Evolutionary conservation across 37 sponge, comb jelly and placozoan species (phyloP), one percentile per base, ranked within the genome.

Genomic region (Tethya wilhelma): DNA sequence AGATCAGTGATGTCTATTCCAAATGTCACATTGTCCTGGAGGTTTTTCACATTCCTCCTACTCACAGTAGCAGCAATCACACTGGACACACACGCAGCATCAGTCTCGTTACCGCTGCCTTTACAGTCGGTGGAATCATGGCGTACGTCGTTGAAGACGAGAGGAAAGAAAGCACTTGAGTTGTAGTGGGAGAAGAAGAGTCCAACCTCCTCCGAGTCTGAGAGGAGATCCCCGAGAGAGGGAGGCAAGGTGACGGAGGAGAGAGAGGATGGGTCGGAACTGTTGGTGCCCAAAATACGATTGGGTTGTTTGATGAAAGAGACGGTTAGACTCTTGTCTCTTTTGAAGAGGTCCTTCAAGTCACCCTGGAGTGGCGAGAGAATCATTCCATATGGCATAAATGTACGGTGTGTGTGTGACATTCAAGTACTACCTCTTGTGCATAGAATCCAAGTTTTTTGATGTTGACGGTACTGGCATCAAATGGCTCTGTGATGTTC

Each of bases 51-150:
- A 26, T 40, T 38, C 33, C 20, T 7, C 17, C 64, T 73, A 36
- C 22, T 23, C 12, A 81, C 40, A 12, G 82, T 36, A 34, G 82
- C 71, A 25, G 73, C 40, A 22, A 81, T 38, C 7, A 81, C 64
- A 11, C 73, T 1, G 0, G 73, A 42, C 22, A 34, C 38, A 8
- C 7, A 3, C 36, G 2, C 66, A 37, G 5, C 6, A 2, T 69
- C 69, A 25, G 73, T 72, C 43, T 72, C 55, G 53, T 49, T 49
- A 49, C 53, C 53, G 14, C 14, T 49, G 9, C 53, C 26, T 28
- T 32, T 5, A n/a, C n/a, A n/a, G n/a, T n/a, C n/a, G n/a, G n/a
- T 41, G 69, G 69, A 37, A 8, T 7, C 59, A 7, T 58, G 23
- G 59, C 26, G n/a, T n/a, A n/a, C 9, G n/a, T n/a, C n/a, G 42